These are phyloP conservation scores for Tor tambroides DNA, from an alignment of 2,113 vertebrate genomes.

Conservation along the genomic window DNA sequence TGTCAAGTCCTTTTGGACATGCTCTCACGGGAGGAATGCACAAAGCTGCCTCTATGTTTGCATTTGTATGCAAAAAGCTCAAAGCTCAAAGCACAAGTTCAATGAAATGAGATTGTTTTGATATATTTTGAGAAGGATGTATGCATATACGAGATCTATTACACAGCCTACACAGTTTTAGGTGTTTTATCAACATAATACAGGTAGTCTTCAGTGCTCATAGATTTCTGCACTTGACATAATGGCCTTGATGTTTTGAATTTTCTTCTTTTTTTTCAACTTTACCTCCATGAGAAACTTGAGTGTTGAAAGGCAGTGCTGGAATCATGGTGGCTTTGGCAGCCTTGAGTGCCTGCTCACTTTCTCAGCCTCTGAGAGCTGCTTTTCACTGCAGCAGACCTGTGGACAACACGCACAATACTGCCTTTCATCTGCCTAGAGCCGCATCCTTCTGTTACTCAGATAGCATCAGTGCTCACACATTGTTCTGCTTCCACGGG, in stretches of 20 bases:
- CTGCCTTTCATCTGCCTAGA: slow-evolving; percentile 48
- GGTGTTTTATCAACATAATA: background rate
- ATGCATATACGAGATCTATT: background rate
- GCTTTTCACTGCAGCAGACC: slow-evolving; percentile 16
- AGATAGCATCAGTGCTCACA: slow-evolving; percentile 54
- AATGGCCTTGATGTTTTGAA: slow-evolving; percentile 23
- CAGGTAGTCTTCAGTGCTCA: background rate
- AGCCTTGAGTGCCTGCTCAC: slow-evolving; percentile 45
- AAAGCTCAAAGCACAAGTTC: slow-evolving; percentile 3
- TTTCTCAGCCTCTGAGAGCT: slow-evolving; percentile 37
- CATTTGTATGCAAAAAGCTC: slow-evolving; percentile 22
- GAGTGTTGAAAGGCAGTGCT: slow-evolving; percentile 35
- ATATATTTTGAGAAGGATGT: background rate
- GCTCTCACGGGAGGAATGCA: slow-evolving; percentile 24
- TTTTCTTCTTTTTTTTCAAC: slow-evolving; percentile 14
- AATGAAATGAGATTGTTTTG: background rate
- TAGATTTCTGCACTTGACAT: background rate
- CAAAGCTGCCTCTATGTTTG: slow-evolving; percentile 43
- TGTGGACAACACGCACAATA: slow-evolving; percentile 44
- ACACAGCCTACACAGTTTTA: background rate
- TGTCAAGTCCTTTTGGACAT: slow-evolving; percentile 49
- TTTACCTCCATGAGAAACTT: slow-evolving; percentile 23
- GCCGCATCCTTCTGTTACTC: slow-evolving; percentile 34
- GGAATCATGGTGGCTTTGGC: slow-evolving; percentile 36
- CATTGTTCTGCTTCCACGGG: slow-evolving; percentile 46